Percentiles rank a stretch among this genome's conserved stretches.
Conservation (phyloP, 92 coral and sea anemone genomes). For the Porites evermanni region DNA sequence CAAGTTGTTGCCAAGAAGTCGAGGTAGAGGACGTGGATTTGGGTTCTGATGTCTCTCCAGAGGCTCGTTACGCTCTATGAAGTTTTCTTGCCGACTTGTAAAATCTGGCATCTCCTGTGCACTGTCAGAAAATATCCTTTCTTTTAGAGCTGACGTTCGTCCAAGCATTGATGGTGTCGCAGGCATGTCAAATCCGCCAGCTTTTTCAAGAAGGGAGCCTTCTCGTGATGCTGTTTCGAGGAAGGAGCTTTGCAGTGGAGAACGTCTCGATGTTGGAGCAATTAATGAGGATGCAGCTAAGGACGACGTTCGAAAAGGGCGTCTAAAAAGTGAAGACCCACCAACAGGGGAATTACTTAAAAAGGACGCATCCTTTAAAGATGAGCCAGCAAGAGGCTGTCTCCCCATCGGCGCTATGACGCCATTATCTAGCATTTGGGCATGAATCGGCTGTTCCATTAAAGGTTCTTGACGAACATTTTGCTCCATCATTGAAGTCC, state of each 20-base stretch:
- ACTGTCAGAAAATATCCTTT: constrained; percentile 35
- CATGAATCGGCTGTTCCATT: constrained; percentile 47
- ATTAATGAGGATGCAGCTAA: not conserved
- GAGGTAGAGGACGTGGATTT: not conserved
- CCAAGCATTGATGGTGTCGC: constrained; percentile 7
- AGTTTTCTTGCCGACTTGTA: not conserved
- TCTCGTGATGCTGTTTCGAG: not conserved
- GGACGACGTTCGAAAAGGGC: not conserved
- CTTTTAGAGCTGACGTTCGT: constrained; percentile 23
- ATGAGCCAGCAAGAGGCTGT: not conserved
- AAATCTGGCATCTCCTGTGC: constrained; percentile 10
- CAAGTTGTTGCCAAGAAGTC: constrained; percentile 39
- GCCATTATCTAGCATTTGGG: constrained; percentile 50
- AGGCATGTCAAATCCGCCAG: constrained; percentile 47
- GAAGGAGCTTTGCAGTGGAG: constrained; percentile 12
- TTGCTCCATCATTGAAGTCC: constrained; percentile 33
- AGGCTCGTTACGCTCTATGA: constrained; percentile 14
- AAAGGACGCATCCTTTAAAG: constrained; percentile 15
- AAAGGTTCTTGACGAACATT: constrained; percentile 31
- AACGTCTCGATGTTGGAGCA: constrained; percentile 22
- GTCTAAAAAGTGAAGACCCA: constrained; percentile 16
- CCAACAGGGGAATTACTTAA: constrained; percentile 10
- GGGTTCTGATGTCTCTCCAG: not conserved
- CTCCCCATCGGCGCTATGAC: constrained; percentile 47
- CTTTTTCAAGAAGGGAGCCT: constrained; percentile 47